Base-by-base conservation (phyloP, 1,140 invertebrate species). In the Caenorhabditis inopinata region DNA sequence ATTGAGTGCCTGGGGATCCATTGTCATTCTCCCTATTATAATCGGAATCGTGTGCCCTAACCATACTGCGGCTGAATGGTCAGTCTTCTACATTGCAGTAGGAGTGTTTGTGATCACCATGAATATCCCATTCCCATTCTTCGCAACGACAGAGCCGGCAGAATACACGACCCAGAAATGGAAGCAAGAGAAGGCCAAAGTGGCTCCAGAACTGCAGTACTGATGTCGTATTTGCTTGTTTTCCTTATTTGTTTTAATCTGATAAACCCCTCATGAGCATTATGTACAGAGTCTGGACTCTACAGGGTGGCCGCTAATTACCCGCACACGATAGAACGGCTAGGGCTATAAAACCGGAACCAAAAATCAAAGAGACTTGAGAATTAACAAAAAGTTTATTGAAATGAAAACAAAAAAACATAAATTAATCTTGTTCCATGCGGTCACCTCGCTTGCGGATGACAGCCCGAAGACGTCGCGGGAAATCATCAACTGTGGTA, bases 161-260 rank as follows among this genome's bases (percentile, higher is more conserved):
- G 80, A 80, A 14, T 82, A 47, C 21, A 82, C 78, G 73, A 81
- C 75, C 14, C 73, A 80, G 18, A 29, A 62, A 32, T 62, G 47
- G 27, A 45, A 42, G 25, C 62, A 32, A 9, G 77, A 77, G 21
- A 80, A 35, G 16, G 27, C 51, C 27, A 29, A 11, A 42, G 75
- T 47, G 9, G 18, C 38, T 47, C 53, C 53, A 2, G 53, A 62
- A 16, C 27, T 32, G 4, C n/a, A 16, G 35, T 16, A 14, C 14
- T 62, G 16, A 62, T 32, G 16, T 32, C 35, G 12, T 35, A 62
- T 11, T 62, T 35, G 11, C 27, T 35, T 12, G 38, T 42, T 32
- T 14, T 25, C 27, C 27, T 53, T 53, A 23, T 42, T 42, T 42
- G 5, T 14, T 5, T 7, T 42, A 7, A 7, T 42, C 14, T 42